Percentiles rank a stretch among this genome's conserved stretches.
Conservation (phyloP, 1,140 invertebrate species). For the Paraescarpia echinospica region DNA sequence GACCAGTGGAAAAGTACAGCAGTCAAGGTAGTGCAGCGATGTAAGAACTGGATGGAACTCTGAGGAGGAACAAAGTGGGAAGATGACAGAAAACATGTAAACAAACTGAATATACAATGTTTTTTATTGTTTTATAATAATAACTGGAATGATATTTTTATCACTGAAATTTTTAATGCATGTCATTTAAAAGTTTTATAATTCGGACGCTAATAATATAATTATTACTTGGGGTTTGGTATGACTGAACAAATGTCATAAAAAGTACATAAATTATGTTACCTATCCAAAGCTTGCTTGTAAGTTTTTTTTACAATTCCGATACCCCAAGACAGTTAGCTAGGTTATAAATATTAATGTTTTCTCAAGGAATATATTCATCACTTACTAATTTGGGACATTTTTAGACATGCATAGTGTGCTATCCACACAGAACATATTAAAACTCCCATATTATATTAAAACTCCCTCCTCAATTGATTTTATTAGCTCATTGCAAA, state of each 20-base stretch:
- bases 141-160: not conserved
- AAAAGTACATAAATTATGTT: not conserved
- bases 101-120: conserved; percentile 1
- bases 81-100: not conserved
- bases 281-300: not conserved
- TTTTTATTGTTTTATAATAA: conserved; percentile 4
- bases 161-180: too few relatives aligned
- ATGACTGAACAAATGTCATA: too few relatives aligned
- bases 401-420: not conserved
- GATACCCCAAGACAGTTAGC: not conserved
- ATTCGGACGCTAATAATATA: too few relatives aligned
- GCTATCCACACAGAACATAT: not conserved
- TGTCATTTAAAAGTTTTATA: too few relatives aligned
- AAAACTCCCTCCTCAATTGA: not conserved
- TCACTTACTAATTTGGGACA: not conserved
- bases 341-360: not conserved
- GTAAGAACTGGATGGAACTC: not conserved
- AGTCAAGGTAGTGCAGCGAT: too few relatives aligned
- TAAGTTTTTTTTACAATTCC: not conserved
- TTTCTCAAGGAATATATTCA: not conserved
- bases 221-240: too few relatives aligned
- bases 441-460: too few relatives aligned
- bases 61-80: not conserved
- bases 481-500: too few relatives aligned
- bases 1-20: too few relatives aligned